Conservation (phyloP, 1,140 invertebrate species). For the Manduca sexta region DNA sequence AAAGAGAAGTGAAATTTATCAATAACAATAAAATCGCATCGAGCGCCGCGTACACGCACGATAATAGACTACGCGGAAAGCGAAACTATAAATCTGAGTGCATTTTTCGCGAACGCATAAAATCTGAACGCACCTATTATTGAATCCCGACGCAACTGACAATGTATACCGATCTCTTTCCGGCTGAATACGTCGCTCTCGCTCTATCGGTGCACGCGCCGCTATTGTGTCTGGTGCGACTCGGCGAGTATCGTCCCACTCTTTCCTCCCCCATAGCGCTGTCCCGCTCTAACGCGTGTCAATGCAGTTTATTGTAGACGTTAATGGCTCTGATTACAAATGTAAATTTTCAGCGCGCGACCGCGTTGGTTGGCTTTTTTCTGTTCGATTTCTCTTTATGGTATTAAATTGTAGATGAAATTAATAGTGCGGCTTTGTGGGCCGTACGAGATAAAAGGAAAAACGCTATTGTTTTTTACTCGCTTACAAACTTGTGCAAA, state of each 20-base stretch:
- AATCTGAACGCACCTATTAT: conserved; percentile 63
- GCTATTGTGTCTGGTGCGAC: conserved; percentile 56
- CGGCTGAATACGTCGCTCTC: conserved; percentile 36
- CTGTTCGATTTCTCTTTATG: conserved; percentile 61
- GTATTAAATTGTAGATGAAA: conserved; percentile 65
- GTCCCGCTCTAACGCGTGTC: conserved; percentile 54
- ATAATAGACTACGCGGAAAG: conserved; percentile 62
- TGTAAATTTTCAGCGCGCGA: conserved; percentile 70
- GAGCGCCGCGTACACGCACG: conserved; percentile 30
- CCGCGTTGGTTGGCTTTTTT: conserved; percentile 68
- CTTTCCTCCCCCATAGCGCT: conserved; percentile 42
- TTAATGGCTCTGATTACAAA: conserved; percentile 72
- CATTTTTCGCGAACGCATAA: conserved; percentile 70
- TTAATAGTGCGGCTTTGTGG: conserved; percentile 47
- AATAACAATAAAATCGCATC: conserved; percentile 12
- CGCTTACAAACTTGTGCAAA: no score
- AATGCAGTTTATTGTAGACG: conserved; percentile 71
- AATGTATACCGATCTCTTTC: conserved; percentile 35
- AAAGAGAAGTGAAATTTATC: conserved; percentile 5
- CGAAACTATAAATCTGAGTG: conserved; percentile 58
- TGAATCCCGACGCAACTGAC: conserved; percentile 35
- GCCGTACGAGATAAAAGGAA: not conserved
- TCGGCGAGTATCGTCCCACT: conserved; percentile 33
- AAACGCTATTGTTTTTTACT: not conserved
- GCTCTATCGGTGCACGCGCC: conserved; percentile 50